Base-by-base conservation (phyloP, 2,797 vertebrate genomes). In the Molossus alvarezi region DNA sequence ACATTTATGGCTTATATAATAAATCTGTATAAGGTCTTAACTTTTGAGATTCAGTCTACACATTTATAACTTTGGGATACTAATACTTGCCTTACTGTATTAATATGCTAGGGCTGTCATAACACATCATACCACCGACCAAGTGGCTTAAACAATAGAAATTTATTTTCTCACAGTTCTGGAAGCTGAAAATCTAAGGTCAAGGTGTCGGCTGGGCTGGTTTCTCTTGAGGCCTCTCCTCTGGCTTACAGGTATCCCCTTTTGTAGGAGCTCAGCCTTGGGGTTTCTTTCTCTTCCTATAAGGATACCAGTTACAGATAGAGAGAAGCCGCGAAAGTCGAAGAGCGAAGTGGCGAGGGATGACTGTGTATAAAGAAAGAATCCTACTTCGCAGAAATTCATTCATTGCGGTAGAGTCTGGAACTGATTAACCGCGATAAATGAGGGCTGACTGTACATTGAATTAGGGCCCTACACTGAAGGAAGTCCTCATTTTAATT, bases 61-160 rank as follows among this genome's bases (percentile, higher is more conserved):
- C 55, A 62, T 80, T 95, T 77, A 23, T 60, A 86, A 86, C 2
- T 45, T 53, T 33, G 41, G 41, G 18, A 41, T 72, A 65, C 41
- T 82, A 53, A 72, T 33, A 73, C 20, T 93, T 65, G 8, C 41
- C 73, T 37, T 37, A 11, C 64, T 55, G 2, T 20, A 1, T 82
- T 37, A 62, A 64, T 67, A 75, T 86, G 13, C 76, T 67, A 69
- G 58, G 12, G 3, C 21, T 48, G 0, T 81, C 9, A 1, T 67
- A 73, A 62, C 57, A 79, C 57, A 79, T 69, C 58, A 77, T 57
- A 13, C 20, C 55, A 62, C 41, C 37, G 29, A 29, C 5, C 33
- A 58, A 41, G 55, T 18, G 27, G 9, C 53, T 83, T 92, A 76
- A 86, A 77, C n/a, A 77, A 48, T n/a, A 90, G 73, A 79, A 72